A percentile compares a stretch with the other conserved stretches of the same genome.
Conservation (phyloP, 2,113 vertebrate genomes). For the Corythoichthys haematopterus region DNA sequence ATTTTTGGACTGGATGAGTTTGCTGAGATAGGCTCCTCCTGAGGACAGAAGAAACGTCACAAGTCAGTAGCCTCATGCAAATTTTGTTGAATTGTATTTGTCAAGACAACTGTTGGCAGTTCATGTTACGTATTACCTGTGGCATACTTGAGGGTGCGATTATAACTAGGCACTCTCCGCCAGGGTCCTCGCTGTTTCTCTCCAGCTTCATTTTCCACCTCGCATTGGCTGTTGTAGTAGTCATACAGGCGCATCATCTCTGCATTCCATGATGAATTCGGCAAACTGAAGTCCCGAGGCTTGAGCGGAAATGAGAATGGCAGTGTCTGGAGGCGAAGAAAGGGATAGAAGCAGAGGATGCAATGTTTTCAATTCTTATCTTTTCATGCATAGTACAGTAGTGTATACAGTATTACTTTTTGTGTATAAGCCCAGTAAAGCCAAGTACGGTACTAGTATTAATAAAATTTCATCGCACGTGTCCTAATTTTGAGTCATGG, state of each 20-base stretch:
- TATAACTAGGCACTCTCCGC: slow-evolving; percentile 79
- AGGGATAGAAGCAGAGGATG: not conserved
- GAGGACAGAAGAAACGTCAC: not conserved
- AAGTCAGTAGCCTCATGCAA: slow-evolving; percentile 4
- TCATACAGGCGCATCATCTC: slow-evolving; percentile 74
- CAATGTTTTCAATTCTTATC: not conserved
- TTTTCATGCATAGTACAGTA: not conserved
- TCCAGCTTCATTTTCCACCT: slow-evolving; percentile 40
- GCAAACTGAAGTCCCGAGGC: slow-evolving; percentile 72
- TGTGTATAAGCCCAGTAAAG: too few relatives aligned
- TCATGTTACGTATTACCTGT: slow-evolving; percentile 49
- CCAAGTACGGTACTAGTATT: not conserved
- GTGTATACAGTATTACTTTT: too few relatives aligned
- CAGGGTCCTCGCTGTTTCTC: slow-evolving; percentile 55
- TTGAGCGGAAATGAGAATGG: slow-evolving; percentile 25
- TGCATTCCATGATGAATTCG: slow-evolving; percentile 78
- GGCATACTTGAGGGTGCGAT: slow-evolving; percentile 64
- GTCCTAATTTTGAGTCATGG: not conserved
- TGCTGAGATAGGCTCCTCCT: slow-evolving; percentile 64
- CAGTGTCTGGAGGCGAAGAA: slow-evolving; percentile 27
- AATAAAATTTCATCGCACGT: not conserved
- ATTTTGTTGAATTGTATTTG: not conserved
- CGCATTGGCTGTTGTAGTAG: slow-evolving; percentile 68
- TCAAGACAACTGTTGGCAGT: not conserved
- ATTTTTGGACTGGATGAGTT: slow-evolving; percentile 61